Evolutionary conservation across 2,797 vertebrate genomes (phyloP), one percentile per base, ranked within the genome.

Genomic region (Hyperoplus immaculatus): DNA sequence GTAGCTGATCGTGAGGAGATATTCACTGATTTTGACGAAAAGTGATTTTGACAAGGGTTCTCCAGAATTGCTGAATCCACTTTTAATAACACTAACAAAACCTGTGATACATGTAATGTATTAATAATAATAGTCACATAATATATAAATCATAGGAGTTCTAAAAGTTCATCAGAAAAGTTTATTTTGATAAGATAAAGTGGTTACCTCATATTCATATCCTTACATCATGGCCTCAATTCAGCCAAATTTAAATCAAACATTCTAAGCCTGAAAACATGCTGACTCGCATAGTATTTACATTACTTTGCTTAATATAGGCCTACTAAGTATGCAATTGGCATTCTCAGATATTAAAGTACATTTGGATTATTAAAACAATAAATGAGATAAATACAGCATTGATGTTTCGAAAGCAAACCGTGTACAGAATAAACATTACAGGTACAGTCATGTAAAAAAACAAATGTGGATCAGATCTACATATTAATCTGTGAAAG

Each of bases 141-240:
- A 36, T 53, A 41, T n/a, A 21, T 46, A 47, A 7, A 64, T 41
- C 49, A 85, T 6, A 5, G 9, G 41, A 56, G 13, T 58, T 76
- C 76, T 66, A 69, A 74, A 77, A 87, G 77, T 81, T 83, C 10
- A 78, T 67, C 75, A 70, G 56, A 86, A 82, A 89, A 42, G 43
- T 90, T 89, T 86, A 85, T 92, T 88, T 77, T 77, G 74, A 77
- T 83, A 41, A 42, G 68, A 80, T 78, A 78, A 80, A 69, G 56
- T 65, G 18, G 11, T 74, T 86, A 71, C 53, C 65, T 45, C 74
- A 75, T 73, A 16, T 46, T 49, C 67, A 58, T 7, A 64, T n/a
- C 18, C 16, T 62, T 42, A 12, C 1, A 1, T 47, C 8, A 21
- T 56, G 42, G 9, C 69, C 72, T 72, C 69, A 71, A 29, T 85